phyloP scores from a whole-genome alignment of 2,113 vertebrate genomes.

The Monarcha castaneiventris region DNA sequence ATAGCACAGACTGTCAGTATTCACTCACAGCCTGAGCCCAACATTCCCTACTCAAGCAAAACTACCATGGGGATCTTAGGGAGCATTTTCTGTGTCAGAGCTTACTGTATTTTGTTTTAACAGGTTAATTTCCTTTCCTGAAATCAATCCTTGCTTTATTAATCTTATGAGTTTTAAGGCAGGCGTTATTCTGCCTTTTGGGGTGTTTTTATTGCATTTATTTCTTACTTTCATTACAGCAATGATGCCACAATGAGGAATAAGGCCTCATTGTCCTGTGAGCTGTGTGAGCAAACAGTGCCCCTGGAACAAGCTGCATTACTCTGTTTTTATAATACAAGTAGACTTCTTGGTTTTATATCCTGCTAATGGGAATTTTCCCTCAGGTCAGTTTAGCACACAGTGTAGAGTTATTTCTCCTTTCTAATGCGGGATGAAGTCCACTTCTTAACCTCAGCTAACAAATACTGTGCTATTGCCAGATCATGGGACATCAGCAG shows the following conservation, averaged over 20 bases:
- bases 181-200: not conserved
- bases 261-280: not conserved
- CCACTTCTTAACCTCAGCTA: constrained; percentile 1
- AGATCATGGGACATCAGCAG: not conserved
- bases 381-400: constrained; percentile 21
- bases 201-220: constrained; percentile 14
- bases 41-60: not conserved
- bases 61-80: not conserved
- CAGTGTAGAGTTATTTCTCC: not conserved
- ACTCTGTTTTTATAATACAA: not conserved
- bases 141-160: constrained; percentile 44
- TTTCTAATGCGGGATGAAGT: not conserved
- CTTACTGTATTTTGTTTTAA: not conserved
- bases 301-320: not conserved
- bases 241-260: not conserved
- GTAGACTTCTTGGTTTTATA: constrained; percentile 20
- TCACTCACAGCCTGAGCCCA: not conserved
- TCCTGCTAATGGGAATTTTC: constrained; percentile 37
- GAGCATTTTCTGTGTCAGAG: not conserved
- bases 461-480: not conserved
- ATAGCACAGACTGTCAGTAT: not conserved
- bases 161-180: constrained; percentile 29
- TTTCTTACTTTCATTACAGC: not conserved
- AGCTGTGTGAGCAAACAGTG: not conserved
- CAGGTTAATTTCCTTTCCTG: constrained; percentile 25